phyloP scores from a whole-genome alignment of 53 echinoderm and acorn worm genomes.

The Arbacia lixula region DNA sequence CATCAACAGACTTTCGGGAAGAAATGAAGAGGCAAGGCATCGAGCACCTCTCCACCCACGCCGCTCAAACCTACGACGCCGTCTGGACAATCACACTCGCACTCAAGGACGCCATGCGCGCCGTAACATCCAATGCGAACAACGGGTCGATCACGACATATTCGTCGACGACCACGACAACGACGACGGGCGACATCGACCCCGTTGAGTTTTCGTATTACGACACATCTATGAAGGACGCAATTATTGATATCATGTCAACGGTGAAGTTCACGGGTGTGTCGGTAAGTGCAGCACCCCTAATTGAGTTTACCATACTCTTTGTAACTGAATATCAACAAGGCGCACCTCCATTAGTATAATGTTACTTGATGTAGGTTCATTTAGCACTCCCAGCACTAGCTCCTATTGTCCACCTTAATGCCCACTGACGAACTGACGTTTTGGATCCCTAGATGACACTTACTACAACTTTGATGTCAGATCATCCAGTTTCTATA shows the following conservation, averaged over 20 bases:
- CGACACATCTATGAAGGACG: slow-evolving; percentile 69
- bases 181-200: slow-evolving; percentile 20
- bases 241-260: slow-evolving; percentile 70
- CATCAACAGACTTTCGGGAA: slow-evolving; percentile 74
- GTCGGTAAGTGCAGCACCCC: slow-evolving; percentile 86
- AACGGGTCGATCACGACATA: not conserved
- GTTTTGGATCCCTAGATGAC: no score
- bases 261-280: slow-evolving; percentile 82
- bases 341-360: no score
- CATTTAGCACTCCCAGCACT: no score
- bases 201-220: slow-evolving; percentile 64
- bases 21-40: slow-evolving; percentile 66
- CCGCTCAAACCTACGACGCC: slow-evolving; percentile 94
- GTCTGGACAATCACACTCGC: slow-evolving; percentile 95
- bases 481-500: no score
- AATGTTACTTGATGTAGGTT: no score
- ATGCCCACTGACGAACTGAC: no score
- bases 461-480: no score
- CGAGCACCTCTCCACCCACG: slow-evolving; percentile 71
- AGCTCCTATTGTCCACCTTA: no score
- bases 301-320: no score
- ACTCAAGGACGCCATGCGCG: slow-evolving; percentile 70
- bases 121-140: slow-evolving; percentile 6
- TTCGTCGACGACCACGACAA: slow-evolving; percentile 15
- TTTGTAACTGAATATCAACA: no score